Percentiles rank a stretch among this genome's conserved stretches.
Conservation (phyloP, 2,797 vertebrate genomes). For the Valencia hispanica region DNA sequence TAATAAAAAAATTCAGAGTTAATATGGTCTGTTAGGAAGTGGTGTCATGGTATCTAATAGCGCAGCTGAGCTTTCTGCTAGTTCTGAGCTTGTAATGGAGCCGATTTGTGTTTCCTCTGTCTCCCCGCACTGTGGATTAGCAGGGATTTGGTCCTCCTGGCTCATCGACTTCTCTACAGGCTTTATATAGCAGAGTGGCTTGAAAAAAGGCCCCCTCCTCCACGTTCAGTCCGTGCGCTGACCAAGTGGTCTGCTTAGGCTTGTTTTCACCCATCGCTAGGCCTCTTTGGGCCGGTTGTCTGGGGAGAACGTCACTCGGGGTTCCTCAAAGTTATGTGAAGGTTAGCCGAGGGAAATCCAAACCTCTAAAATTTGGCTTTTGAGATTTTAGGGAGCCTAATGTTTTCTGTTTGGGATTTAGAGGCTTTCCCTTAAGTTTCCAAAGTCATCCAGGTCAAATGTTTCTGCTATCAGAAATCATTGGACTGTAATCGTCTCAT, state of each 20-base stretch:
- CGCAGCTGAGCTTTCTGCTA: slow-evolving; percentile 15
- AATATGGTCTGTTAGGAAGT: slow-evolving; percentile 4
- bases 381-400: background rate
- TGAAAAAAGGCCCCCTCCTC: slow-evolving; percentile 49
- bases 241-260: slow-evolving; percentile 36
- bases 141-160: slow-evolving; percentile 68
- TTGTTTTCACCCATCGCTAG: slow-evolving; percentile 7
- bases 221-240: slow-evolving; percentile 56
- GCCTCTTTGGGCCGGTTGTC: slow-evolving; percentile 34
- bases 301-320: slow-evolving; percentile 29
- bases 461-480: background rate
- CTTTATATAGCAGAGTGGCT: slow-evolving; percentile 44
- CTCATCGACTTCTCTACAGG: slow-evolving; percentile 61
- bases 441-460: background rate
- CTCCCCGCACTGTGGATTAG: slow-evolving; percentile 64
- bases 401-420: slow-evolving; percentile 13
- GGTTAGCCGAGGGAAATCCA: background rate
- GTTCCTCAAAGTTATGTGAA: slow-evolving; percentile 21
- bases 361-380: background rate
- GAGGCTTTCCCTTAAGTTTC: background rate
- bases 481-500: background rate
- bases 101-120: slow-evolving; percentile 61
- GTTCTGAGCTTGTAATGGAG: slow-evolving; percentile 57
- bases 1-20: background rate
- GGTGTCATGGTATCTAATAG: slow-evolving; percentile 10